Conservation (phyloP, 2,888 invertebrate species). For the Eupithecia inturbata region DNA sequence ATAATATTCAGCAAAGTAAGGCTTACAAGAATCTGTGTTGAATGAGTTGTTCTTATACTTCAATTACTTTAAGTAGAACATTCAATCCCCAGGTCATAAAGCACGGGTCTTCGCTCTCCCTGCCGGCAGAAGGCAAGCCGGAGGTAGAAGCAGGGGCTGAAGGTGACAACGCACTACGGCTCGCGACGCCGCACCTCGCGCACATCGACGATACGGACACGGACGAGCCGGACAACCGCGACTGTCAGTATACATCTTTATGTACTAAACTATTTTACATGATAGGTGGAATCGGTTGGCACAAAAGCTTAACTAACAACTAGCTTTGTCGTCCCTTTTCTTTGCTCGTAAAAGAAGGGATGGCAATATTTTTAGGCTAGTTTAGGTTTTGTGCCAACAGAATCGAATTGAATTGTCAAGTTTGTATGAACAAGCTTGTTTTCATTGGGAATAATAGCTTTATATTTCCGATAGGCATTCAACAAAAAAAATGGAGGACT, state of each 20-base stretch:
- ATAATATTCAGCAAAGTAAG: no score
- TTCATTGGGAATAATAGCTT: no score
- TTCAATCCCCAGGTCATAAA: conserved; percentile 20
- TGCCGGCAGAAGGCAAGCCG: conserved; percentile 16
- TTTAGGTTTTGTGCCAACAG: background rate
- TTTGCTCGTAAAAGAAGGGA: background rate
- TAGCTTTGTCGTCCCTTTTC: background rate
- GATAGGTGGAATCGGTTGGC: no score
- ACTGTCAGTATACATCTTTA: conserved; percentile 63
- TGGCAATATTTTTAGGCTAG: background rate
- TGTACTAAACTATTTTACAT: background rate
- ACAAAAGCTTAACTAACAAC: background rate
- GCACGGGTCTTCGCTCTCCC: conserved; percentile 29
- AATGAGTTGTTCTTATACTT: background rate
- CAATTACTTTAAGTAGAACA: background rate
- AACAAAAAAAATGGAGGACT: background rate
- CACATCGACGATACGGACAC: conserved; percentile 86
- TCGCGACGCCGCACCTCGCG: conserved; percentile 74
- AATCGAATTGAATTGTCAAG: background rate
- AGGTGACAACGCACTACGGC: conserved; percentile 52
- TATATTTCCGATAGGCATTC: no score
- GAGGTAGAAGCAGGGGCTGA: background rate
- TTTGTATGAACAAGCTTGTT: no score
- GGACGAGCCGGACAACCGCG: conserved; percentile 73
- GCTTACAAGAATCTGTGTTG: no score